A percentile compares a stretch with the other conserved stretches of the same genome.
These are phyloP conservation scores for Aelia acuminata DNA, from an alignment of 2,888 invertebrate species.

Conservation along the genomic window DNA sequence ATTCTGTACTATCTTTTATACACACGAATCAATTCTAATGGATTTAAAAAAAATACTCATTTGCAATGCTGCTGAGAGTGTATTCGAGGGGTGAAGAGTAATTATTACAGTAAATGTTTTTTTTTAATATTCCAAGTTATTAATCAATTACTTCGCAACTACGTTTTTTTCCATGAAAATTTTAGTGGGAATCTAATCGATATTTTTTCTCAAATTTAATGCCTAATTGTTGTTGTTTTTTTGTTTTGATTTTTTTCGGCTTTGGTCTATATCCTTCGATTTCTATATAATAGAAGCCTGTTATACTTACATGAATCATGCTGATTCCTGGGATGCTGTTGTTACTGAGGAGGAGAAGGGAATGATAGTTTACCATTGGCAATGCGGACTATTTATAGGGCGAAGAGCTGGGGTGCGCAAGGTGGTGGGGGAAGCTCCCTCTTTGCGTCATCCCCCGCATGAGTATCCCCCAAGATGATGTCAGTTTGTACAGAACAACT, in stretches of 20 bases:
- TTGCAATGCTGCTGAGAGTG: too few species aligned
- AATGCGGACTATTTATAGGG: conserved; percentile 28
- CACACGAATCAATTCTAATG: too few species aligned
- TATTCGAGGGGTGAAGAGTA: too few species aligned
- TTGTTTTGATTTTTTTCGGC: neutral
- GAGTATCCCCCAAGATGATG: conserved; percentile 38
- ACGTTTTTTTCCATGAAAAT: too few species aligned
- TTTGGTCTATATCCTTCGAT: neutral
- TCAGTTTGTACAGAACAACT: neutral
- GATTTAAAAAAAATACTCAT: too few species aligned
- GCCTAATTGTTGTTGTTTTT: neutral
- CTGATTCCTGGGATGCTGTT: conserved; percentile 7
- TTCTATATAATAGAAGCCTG: neutral
- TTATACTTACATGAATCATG: conserved; percentile 38
- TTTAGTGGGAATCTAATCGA: too few species aligned
- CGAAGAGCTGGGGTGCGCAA: neutral
- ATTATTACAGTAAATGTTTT: too few species aligned
- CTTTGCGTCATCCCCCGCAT: conserved; percentile 50
- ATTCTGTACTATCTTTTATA: too few species aligned
- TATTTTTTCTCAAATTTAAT: too few species aligned
- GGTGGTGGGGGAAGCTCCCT: neutral
- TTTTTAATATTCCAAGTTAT: too few species aligned
- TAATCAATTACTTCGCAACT: too few species aligned
- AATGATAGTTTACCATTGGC: conserved; percentile 7
- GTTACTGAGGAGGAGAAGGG: conserved; percentile 22